These are phyloP conservation scores for Equus quagga DNA, from an alignment of 2,113 vertebrate genomes.

Conservation along the genomic window DNA sequence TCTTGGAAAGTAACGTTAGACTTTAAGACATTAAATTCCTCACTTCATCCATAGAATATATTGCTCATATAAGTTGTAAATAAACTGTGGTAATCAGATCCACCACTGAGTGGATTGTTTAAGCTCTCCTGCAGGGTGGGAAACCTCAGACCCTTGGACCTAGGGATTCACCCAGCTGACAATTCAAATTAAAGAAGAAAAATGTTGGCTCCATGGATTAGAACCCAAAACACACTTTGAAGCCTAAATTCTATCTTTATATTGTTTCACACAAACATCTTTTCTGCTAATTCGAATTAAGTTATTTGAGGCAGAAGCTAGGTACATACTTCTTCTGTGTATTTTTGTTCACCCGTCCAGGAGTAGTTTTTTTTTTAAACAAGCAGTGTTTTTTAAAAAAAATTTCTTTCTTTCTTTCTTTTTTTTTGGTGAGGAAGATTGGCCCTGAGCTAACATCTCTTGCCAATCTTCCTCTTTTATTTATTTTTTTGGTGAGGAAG, in stretches of 20 bases:
- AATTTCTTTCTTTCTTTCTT: too few relatives aligned
- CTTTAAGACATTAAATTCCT: neutral
- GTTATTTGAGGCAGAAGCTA: neutral
- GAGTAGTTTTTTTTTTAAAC: neutral
- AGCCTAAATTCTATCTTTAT: neutral
- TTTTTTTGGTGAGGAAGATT: too few relatives aligned
- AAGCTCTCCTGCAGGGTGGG: neutral
- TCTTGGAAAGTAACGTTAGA: neutral
- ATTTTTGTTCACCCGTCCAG: neutral
- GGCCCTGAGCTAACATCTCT: too few relatives aligned
- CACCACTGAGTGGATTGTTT: neutral
- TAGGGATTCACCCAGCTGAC: neutral
- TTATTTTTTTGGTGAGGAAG: too few relatives aligned
- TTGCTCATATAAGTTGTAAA: constrained; percentile 11
- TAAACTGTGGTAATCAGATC: neutral
- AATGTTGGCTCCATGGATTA: neutral
- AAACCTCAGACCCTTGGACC: neutral
- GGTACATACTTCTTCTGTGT: neutral
- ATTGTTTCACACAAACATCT: neutral
- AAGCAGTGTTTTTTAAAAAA: too few relatives aligned
- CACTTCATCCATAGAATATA: constrained; percentile 34
- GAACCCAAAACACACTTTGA: neutral
- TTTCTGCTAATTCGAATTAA: neutral
- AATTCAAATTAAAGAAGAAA: constrained; percentile 53
- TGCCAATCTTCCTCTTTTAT: too few relatives aligned